Base-by-base conservation (phyloP, 2,888 invertebrate species). In the Orchesellides sinensis region DNA sequence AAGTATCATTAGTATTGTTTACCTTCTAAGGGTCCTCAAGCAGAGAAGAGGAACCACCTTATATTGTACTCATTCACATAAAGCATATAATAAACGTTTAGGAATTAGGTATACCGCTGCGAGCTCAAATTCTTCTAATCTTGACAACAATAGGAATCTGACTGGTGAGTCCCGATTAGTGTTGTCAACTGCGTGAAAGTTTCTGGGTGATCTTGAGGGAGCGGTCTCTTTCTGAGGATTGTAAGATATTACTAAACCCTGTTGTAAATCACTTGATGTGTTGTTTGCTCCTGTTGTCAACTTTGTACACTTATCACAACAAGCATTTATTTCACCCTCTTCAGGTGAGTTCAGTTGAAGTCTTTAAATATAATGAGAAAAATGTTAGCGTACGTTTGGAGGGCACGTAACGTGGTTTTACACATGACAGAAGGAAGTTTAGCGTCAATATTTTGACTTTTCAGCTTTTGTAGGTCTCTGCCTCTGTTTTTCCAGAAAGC, bases 121-220 rank as follows among this genome's bases (percentile, higher is more conserved):
- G 66, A 75, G 54, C 52, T 40, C 14, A 75, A 54, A 35, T 12
- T 27, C 35, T 27, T 75, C 56, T 75, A 21, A 75, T 75, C 75
- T 75, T 45, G 61, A 54, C 45, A 68, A 77, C 77, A 77, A 77
- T 68, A 45, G 32, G 25, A 25, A 52, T 54, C 27, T 75, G 74
- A 65, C 74, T 66, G 35, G 12, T 65, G 74, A 68, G 77, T 52
- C 63, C 78, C 78, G 69, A 78, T 78, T 78, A 78, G 78, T 23
- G 59, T 78, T 78, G 69, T 78, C 69, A 70, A 78, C 78, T 78
- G 78, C 78, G 78, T 78, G 78, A 78, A 78, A 78, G 61, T 78
- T 78, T 69, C 69, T 78, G 78, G 78, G 78, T 78, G 78, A 78
- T 78, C 78, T 78, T 70, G 61, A 78, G 69, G 78, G 78, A 78